phyloP scores from a whole-genome alignment of 1,140 invertebrate genomes.

The Drosophila tsacasi region DNA sequence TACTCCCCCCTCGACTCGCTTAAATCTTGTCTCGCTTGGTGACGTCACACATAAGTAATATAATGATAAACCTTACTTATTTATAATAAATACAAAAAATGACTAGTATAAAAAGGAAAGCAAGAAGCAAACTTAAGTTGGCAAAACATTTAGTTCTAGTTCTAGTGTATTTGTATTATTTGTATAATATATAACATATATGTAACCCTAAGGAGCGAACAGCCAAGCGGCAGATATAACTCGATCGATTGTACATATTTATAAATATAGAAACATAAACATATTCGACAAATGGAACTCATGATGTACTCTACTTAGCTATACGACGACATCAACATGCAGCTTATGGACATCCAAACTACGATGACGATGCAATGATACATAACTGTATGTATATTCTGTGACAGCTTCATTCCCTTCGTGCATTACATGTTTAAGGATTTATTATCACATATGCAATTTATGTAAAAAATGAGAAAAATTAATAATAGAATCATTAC shows the following conservation, averaged over 20 bases:
- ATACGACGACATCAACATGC: slow-evolving; percentile 56
- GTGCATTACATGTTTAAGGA: slow-evolving; percentile 55
- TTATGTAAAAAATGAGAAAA: slow-evolving; percentile 64
- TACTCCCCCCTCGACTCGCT: slow-evolving; percentile 9
- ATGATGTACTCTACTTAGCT: slow-evolving; percentile 42
- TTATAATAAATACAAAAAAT: slow-evolving; percentile 54
- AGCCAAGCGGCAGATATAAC: slow-evolving; percentile 47
- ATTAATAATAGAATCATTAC: slow-evolving; percentile 73
- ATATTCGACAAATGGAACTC: slow-evolving; percentile 22
- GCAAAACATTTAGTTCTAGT: slow-evolving; percentile 44
- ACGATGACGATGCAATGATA: slow-evolving; percentile 42
- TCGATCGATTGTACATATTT: slow-evolving; percentile 65
- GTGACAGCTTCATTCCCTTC: slow-evolving; percentile 60
- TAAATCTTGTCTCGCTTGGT: slow-evolving; percentile 39
- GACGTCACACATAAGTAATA: slow-evolving; percentile 52
- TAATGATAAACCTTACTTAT: slow-evolving; percentile 51
- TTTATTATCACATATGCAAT: slow-evolving; percentile 49
- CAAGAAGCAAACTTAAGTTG: slow-evolving; percentile 53
- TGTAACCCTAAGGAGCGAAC: slow-evolving; percentile 24
- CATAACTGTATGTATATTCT: slow-evolving; percentile 53
- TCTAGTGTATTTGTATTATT: slow-evolving; percentile 80
- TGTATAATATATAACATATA: slow-evolving; percentile 65
- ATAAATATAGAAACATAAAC: slow-evolving; percentile 42
- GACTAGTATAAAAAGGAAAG: slow-evolving; percentile 55
- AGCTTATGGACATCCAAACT: slow-evolving; percentile 51